A percentile compares a stretch with the other conserved stretches of the same genome.
These are phyloP conservation scores for Conger conger DNA, from an alignment of 2,113 vertebrate genomes.

Conservation along the genomic window DNA sequence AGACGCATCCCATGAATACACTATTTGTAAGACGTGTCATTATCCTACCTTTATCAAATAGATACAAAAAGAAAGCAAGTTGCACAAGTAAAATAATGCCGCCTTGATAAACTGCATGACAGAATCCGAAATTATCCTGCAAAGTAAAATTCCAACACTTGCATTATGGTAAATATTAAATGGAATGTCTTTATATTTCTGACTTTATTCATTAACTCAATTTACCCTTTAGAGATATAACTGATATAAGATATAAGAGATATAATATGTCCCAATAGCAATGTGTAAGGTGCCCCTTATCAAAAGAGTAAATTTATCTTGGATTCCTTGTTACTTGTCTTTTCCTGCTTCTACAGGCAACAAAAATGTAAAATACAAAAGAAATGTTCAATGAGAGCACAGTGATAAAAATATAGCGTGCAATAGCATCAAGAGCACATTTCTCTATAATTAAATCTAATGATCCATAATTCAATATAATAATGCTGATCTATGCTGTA, in stretches of 20 bases:
- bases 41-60: background rate
- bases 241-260: too few species aligned
- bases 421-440: background rate
- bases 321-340: background rate
- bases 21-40: background rate
- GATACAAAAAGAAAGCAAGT: background rate
- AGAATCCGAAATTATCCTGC: background rate
- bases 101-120: background rate
- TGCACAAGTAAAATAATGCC: background rate
- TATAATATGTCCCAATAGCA: background rate
- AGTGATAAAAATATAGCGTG: background rate
- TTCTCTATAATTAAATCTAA: too few species aligned
- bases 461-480: too few species aligned
- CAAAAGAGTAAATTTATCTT: background rate
- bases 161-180: background rate
- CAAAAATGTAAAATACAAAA: background rate
- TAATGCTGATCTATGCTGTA: too few species aligned
- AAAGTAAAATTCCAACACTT: background rate
- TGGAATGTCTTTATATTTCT: background rate
- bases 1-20: background rate
- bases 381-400: background rate
- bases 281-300: background rate
- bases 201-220: background rate
- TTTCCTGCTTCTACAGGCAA: background rate
- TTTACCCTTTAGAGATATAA: background rate